phyloP scores from a whole-genome alignment of 2,888 invertebrate species.

The Deroplatys truncata region DNA sequence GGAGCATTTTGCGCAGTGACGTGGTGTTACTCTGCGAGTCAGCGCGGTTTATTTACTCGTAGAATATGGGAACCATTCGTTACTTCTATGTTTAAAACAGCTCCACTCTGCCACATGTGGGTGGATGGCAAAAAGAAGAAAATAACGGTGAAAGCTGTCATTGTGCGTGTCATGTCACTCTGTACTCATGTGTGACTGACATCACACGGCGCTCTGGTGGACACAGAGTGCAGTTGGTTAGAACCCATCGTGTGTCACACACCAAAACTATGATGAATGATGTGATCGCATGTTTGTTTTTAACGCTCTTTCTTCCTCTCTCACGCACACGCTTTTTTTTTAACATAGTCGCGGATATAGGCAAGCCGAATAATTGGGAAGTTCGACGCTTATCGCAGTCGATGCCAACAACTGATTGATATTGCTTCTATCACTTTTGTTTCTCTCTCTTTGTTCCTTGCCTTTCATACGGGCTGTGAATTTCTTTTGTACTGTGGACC shows the following conservation, averaged over 20 bases:
- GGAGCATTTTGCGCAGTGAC: not conserved
- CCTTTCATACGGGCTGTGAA: too few relatives aligned
- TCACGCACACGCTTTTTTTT: not conserved
- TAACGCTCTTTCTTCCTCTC: not conserved
- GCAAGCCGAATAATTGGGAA: not conserved
- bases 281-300: not conserved
- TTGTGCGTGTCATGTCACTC: constrained; percentile 5
- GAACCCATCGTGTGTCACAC: not conserved
- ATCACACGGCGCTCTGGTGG: not conserved
- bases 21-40: not conserved
- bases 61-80: not conserved
- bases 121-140: not conserved
- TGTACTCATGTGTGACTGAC: constrained; percentile 3
- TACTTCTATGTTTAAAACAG: not conserved
- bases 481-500: too few relatives aligned
- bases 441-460: not conserved
- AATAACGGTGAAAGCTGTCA: not conserved
- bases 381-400: not conserved
- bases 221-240: not conserved
- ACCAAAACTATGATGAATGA: constrained; percentile 14
- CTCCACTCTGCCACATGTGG: not conserved
- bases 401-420: not conserved
- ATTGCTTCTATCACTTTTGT: not conserved
- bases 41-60: not conserved
- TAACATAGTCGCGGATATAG: not conserved